Evolutionary conservation across 2,888 invertebrate species (phyloP), one percentile per base, ranked within the genome.

Genomic region (Rhabditoides inermis): DNA sequence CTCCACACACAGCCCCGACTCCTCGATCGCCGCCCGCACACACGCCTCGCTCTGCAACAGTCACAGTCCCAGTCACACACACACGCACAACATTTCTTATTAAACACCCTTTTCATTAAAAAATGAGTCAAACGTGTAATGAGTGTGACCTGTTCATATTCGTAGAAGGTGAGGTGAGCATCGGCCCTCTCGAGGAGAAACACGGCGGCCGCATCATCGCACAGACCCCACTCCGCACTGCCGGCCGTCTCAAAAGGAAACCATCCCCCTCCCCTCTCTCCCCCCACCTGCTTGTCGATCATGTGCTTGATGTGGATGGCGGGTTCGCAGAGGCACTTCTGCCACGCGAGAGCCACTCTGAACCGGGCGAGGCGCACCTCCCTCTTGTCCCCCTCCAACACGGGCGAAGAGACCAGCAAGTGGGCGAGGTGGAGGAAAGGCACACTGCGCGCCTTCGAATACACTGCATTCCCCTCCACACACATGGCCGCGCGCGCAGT

Each of bases 1-100:
- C 49, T 64, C 60, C 12, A 61, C 50, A n/a, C 54, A 53, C 36
- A 64, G 41, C 6, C 53, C 39, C 39, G 55, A 61, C 20, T 20
- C 41, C 7, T 49, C 30, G 5, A 47, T 15, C 0, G 63, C 61
- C 15, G 32, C 44, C n/a, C 54, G n/a, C n/a, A n/a, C n/a, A n/a
- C n/a, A n/a, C n/a, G n/a, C n/a, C n/a, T n/a, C n/a, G n/a, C n/a
- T n/a, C n/a, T n/a, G n/a, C n/a, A n/a, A n/a, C n/a, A n/a, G n/a
- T n/a, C n/a, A n/a, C n/a, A n/a, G n/a, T n/a, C n/a, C n/a, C n/a
- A n/a, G n/a, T n/a, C n/a, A n/a, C n/a, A n/a, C n/a, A n/a, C n/a
- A n/a, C n/a, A n/a, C n/a, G n/a, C n/a, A n/a, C n/a, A n/a, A n/a
- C n/a, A n/a, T n/a, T n/a, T n/a, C n/a, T n/a, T n/a, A n/a, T n/a